phyloP scores from a whole-genome alignment of 2,888 invertebrate genomes.

The Chaitophorus viminalis region DNA sequence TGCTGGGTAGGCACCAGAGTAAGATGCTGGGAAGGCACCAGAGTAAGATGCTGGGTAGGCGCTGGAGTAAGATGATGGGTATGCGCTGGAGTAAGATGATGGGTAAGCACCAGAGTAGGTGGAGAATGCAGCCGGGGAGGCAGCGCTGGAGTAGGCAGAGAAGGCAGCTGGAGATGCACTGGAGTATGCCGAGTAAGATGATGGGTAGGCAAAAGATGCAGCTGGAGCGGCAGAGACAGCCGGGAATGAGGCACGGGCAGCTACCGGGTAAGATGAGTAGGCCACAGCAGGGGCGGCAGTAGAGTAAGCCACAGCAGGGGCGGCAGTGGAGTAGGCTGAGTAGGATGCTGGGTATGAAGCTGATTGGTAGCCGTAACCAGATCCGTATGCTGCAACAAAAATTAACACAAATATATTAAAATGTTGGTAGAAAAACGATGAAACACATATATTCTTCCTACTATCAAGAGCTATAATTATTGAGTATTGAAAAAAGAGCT shows the following conservation, averaged over 20 bases:
- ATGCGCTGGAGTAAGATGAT: background rate
- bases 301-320: background rate
- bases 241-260: background rate
- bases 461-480: too few species aligned
- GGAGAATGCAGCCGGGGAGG: background rate
- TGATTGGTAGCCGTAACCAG: slow-evolving; percentile 13
- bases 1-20: background rate
- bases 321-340: background rate
- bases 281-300: background rate
- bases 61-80: background rate
- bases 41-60: slow-evolving; percentile 9
- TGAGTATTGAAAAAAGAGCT: too few species aligned
- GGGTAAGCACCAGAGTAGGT: background rate
- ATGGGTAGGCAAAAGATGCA: background rate
- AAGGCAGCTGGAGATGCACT: slow-evolving; percentile 1
- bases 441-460: too few species aligned
- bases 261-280: background rate
- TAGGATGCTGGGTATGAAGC: slow-evolving; percentile 1
- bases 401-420: background rate
- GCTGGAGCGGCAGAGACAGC: background rate
- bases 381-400: slow-evolving; percentile 1
- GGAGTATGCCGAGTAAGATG: slow-evolving; percentile 3
- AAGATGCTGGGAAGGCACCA: slow-evolving; percentile 31
- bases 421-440: too few species aligned
- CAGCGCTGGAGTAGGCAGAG: background rate